These are phyloP conservation scores for Montipora efflorescens DNA, from an alignment of 64 coral and sea anemone genomes.

Conservation along the genomic window DNA sequence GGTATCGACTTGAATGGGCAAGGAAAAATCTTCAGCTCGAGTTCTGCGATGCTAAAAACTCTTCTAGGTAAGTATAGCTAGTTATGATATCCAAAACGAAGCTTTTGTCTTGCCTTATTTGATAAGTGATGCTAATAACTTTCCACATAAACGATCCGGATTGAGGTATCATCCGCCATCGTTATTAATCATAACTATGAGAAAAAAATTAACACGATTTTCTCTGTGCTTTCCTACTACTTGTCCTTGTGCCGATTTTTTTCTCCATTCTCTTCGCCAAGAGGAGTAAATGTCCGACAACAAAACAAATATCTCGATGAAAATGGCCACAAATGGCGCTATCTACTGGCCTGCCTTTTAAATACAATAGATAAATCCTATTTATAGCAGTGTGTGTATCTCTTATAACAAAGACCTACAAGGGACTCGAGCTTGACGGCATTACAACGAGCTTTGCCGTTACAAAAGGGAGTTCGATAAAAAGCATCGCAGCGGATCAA, in stretches of 20 bases:
- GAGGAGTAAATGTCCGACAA: not conserved
- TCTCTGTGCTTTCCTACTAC: not conserved
- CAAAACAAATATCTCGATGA: not conserved
- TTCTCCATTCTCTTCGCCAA: not conserved
- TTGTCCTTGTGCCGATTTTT: not conserved
- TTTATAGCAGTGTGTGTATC: not conserved
- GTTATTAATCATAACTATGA: not conserved
- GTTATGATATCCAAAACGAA: not conserved
- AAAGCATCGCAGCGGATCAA: not conserved
- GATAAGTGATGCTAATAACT: not conserved
- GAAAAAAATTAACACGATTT: not conserved
- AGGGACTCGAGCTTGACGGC: not conserved
- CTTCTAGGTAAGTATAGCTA: conserved; percentile 21
- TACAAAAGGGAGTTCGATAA: not conserved
- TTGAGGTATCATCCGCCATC: no score
- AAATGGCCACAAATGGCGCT: not conserved
- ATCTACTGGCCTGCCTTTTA: not conserved
- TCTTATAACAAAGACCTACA: not conserved
- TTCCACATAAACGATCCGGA: not conserved
- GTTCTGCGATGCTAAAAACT: conserved; percentile 8
- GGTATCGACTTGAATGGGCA: not conserved
- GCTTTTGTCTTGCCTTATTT: not conserved
- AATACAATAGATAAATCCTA: not conserved
- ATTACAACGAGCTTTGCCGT: not conserved
- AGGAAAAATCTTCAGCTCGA: not conserved